A percentile compares a stretch with the other conserved stretches of the same genome.
These are phyloP conservation scores for Argentina silus DNA, from an alignment of 2,797 vertebrate genomes.

Conservation along the genomic window DNA sequence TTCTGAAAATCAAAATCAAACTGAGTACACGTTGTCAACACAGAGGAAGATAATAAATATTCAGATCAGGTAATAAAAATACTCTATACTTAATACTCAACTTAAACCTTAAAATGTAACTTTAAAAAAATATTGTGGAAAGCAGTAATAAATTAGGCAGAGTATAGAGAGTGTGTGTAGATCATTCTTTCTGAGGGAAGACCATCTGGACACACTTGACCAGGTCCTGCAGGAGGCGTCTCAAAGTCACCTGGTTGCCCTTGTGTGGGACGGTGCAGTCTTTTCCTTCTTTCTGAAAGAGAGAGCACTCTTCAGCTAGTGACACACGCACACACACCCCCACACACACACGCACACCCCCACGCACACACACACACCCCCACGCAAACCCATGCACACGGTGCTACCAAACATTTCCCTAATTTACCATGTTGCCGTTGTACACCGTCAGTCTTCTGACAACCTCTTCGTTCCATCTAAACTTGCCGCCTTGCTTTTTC, in stretches of 20 bases:
- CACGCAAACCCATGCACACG: neutral
- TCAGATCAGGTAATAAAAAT: neutral
- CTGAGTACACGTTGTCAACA: neutral
- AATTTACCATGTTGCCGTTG: slow-evolving; percentile 18
- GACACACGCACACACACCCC: neutral
- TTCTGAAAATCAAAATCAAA: neutral
- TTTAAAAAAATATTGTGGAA: neutral
- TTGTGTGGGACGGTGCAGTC: slow-evolving; percentile 1
- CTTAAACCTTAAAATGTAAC: neutral
- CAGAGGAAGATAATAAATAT: neutral
- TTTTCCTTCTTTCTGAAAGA: slow-evolving; percentile 18
- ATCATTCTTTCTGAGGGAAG: neutral
- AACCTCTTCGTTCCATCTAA: rapidly evolving
- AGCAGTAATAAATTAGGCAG: neutral
- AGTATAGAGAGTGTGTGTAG: neutral
- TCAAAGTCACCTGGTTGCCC: neutral
- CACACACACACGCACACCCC: too few relatives aligned
- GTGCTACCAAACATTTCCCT: neutral
- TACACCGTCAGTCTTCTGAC: neutral
- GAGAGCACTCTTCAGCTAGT: neutral
- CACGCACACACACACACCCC: too few relatives aligned
- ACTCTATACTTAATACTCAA: neutral
- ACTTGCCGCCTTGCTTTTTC: rapidly evolving
- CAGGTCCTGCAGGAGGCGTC: rapidly evolving
- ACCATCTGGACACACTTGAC: rapidly evolving